Conservation (phyloP, 2,797 vertebrate species). For the Catamblyrhynchus diadema region DNA sequence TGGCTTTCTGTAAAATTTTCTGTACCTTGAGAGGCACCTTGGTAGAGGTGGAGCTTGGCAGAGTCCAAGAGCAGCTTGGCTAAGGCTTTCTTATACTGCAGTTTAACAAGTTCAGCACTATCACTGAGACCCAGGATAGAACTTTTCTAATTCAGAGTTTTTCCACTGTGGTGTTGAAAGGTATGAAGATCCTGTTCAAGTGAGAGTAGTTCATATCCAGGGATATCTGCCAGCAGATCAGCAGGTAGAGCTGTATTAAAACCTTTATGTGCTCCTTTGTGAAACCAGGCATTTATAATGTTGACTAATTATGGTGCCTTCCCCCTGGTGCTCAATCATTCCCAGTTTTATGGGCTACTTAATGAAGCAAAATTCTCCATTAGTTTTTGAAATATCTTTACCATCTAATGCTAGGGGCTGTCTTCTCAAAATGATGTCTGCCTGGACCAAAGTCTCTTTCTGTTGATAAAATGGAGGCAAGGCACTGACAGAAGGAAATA, state of each 20-base stretch:
- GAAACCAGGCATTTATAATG: conserved; percentile 35
- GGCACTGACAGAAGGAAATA: neutral
- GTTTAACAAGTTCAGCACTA: neutral
- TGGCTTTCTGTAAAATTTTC: neutral
- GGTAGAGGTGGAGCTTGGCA: neutral
- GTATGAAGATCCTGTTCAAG: neutral
- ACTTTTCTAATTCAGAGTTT: neutral
- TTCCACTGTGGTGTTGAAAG: neutral
- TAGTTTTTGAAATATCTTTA: conserved; percentile 1
- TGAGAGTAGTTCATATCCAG: neutral
- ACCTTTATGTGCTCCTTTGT: neutral
- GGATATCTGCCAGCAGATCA: neutral
- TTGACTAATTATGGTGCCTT: conserved; percentile 14
- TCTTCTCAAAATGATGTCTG: neutral
- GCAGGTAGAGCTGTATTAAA: conserved; percentile 1
- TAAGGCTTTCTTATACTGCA: neutral
- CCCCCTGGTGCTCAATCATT: neutral
- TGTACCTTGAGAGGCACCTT: neutral
- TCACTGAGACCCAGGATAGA: neutral
- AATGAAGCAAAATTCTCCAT: conserved; percentile 28
- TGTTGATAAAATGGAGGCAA: neutral
- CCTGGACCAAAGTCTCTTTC: neutral
- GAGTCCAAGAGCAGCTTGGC: neutral
- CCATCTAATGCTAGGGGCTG: neutral
- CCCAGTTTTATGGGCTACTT: conserved; percentile 29